A percentile compares a stretch with the other conserved stretches of the same genome.
phyloP scores from a whole-genome alignment of 1,140 invertebrate genomes.

The Drosophila funebris region DNA sequence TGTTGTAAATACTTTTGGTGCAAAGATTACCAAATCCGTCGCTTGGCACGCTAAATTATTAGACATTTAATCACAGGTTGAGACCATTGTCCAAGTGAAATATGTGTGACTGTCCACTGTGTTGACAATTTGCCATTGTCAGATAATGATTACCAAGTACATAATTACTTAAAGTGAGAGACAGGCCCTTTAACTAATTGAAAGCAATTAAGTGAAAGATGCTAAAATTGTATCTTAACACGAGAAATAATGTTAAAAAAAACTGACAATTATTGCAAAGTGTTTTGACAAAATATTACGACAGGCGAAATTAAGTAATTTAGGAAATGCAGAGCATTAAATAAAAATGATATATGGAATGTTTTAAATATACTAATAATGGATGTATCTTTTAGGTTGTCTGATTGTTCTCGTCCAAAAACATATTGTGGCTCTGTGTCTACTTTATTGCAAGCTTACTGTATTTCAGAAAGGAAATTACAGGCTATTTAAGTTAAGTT shows the following conservation, averaged over 20 bases:
- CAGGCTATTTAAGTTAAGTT: too few species aligned
- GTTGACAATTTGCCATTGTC: constrained; percentile 18
- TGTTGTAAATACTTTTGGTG: constrained; percentile 44
- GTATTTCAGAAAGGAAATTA: too few species aligned
- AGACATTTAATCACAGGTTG: constrained; percentile 50
- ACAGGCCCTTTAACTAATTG: constrained; percentile 54
- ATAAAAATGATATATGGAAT: too few species aligned
- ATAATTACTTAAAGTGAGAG: constrained; percentile 39
- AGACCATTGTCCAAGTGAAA: constrained; percentile 20
- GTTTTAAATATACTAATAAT: too few species aligned
- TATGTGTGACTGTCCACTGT: constrained; percentile 6
- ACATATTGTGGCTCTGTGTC: too few species aligned
- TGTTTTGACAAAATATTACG: too few species aligned
- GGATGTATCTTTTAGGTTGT: too few species aligned
- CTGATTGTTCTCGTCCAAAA: too few species aligned
- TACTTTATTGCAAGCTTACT: too few species aligned
- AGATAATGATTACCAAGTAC: constrained; percentile 27
- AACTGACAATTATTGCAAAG: not conserved
- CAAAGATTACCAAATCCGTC: constrained; percentile 60
- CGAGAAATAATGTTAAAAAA: constrained; percentile 6
- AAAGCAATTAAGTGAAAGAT: constrained; percentile 57
- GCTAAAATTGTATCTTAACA: constrained; percentile 42
- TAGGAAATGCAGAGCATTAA: too few species aligned
- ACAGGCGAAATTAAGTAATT: too few species aligned
- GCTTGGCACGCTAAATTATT: constrained; percentile 45